Evolutionary conservation across 2,797 vertebrate genomes (phyloP).

Genomic region (Nannoperca obscura): DNA sequence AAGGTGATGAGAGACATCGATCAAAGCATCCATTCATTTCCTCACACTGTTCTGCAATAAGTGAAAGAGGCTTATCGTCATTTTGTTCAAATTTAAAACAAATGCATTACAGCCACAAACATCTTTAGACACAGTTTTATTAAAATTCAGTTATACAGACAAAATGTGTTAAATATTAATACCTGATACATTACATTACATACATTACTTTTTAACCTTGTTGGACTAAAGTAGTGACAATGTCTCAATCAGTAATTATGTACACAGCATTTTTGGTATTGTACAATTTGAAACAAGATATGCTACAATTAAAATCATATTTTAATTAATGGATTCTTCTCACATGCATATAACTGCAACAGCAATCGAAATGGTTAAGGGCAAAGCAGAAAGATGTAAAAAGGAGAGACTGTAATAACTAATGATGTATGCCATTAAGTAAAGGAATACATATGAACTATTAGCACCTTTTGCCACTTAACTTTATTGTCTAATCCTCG

Average conservation of each 20-base stretch:
- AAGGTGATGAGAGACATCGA: slow-evolving; percentile 34
- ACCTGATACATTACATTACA: neutral
- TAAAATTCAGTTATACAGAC: neutral
- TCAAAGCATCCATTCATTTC: slow-evolving; percentile 22
- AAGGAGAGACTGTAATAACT: slow-evolving; percentile 34
- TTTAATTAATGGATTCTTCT: neutral
- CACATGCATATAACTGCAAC: neutral
- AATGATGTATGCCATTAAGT: slow-evolving; percentile 53
- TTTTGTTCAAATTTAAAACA: neutral
- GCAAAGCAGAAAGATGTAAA: neutral
- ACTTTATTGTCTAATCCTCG: slow-evolving; percentile 53
- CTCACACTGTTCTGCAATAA: neutral
- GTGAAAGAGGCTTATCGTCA: neutral
- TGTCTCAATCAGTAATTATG: neutral
- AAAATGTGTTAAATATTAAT: slow-evolving; percentile 22
- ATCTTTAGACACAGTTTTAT: neutral
- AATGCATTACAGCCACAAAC: slow-evolving; percentile 10
- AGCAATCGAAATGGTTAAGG: slow-evolving; percentile 5
- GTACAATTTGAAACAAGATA: neutral
- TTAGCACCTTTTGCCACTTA: slow-evolving; percentile 49
- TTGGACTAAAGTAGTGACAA: neutral
- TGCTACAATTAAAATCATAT: neutral
- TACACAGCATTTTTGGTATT: neutral
- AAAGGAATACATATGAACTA: slow-evolving; percentile 44
- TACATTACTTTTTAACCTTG: neutral